phyloP scores from a whole-genome alignment of 2,888 invertebrate species.

The Parnassius glacialis region DNA sequence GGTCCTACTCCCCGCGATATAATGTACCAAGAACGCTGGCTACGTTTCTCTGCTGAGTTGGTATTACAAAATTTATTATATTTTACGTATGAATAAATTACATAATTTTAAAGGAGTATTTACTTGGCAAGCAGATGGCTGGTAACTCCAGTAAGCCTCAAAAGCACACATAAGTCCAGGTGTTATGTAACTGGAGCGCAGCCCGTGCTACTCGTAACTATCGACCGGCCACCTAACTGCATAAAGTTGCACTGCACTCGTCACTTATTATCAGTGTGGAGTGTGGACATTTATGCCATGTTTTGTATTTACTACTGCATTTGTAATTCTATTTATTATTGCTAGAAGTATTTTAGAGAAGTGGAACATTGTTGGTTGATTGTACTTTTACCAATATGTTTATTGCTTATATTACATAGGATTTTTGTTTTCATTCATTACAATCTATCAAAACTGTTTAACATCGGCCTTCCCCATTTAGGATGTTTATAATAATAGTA shows the following conservation, averaged over 20 bases:
- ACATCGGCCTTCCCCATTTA: no score
- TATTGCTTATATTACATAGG: no score
- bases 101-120: slow-evolving; percentile 1
- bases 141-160: slow-evolving; percentile 18
- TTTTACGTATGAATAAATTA: no score
- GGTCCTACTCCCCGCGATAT: no score
- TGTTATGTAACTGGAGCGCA: slow-evolving; percentile 59
- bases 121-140: background rate
- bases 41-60: no score
- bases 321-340: no score
- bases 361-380: background rate
- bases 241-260: slow-evolving; percentile 34
- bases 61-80: no score
- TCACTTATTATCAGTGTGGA: slow-evolving; percentile 22
- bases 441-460: no score
- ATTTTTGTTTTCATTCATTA: no score
- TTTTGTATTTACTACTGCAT: background rate
- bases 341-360: background rate
- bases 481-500: no score
- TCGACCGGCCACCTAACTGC: slow-evolving; percentile 55
- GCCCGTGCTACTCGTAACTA: slow-evolving; percentile 45
- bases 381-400: no score
- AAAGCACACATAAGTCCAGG: slow-evolving; percentile 46
- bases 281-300: slow-evolving; percentile 20
- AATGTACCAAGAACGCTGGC: no score